Base-by-base conservation (phyloP, 2,113 vertebrate genomes). In the Corydoras maculifer region DNA sequence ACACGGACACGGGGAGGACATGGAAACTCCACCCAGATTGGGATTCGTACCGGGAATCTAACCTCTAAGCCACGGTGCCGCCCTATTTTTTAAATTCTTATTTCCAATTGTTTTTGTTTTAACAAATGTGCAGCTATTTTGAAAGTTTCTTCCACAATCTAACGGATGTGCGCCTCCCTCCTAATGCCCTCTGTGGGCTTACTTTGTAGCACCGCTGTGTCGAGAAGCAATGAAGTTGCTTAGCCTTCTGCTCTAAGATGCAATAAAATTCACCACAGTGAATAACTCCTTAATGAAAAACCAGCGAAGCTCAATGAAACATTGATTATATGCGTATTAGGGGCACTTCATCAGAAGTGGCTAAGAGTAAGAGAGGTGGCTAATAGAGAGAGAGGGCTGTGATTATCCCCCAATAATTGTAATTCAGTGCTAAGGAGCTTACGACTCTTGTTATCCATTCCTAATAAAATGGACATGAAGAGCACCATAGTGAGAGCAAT, bases 341-440 rank as follows among this genome's bases (percentile, higher is more conserved):
- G 63, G 78, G 68, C 71, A 82, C 81, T 84, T 87, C 76, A 81
- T 84, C 75, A 78, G 75, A 68, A 80, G 79, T 64, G 70, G 32
- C 67, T 75, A 75, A 68, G 65, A 77, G 77, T 75, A 70, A 73
- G 32, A 58, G 72, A 55, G 77, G 61, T 53, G 70, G 55, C 11
- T 79, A 77, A 78, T 69, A 7, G 68, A 60, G 58, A 61, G 61
- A 70, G 64, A 74, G 70, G 61, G 72, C 65, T 75, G 63, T 73
- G 72, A 62, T 79, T 79, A 74, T 73, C 65, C 75, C 76, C 75
- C 78, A 82, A 82, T 86, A 86, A 86, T 81, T 83, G 81, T 85
- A 85, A 87, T 88, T 85, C 86, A 80, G 75, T 49, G 69, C 71
- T 90, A 89, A 88, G 86, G 74, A 86, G 84, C 84, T 89, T 88